These are phyloP conservation scores for Plectrocnemia conspersa DNA, from an alignment of 1,140 invertebrate genomes.

Conservation along the genomic window DNA sequence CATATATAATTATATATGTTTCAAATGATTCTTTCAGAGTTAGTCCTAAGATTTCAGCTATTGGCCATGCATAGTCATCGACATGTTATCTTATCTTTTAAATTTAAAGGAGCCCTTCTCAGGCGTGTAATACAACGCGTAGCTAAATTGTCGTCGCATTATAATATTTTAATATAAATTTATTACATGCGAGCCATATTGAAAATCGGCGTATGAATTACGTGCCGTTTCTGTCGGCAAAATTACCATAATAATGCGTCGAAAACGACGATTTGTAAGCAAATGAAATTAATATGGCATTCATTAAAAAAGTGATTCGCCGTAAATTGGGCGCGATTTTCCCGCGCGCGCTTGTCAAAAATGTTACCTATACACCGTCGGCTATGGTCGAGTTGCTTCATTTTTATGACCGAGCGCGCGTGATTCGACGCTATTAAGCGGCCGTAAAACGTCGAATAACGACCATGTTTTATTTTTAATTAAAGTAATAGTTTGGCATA, in stretches of 20 bases:
- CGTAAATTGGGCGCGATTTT: neutral
- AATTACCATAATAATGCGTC: constrained; percentile 20
- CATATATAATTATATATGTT: too few species aligned
- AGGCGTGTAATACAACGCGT: too few species aligned
- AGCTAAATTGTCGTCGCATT: too few species aligned
- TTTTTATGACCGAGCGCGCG: constrained; percentile 11
- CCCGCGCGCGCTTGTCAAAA: neutral
- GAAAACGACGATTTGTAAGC: constrained; percentile 10
- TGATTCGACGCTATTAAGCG: constrained; percentile 5
- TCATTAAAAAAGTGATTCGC: neutral
- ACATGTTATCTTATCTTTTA: too few species aligned
- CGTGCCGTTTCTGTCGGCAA: constrained; percentile 8
- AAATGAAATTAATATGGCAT: constrained; percentile 14
- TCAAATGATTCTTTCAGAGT: too few species aligned
- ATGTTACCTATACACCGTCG: neutral
- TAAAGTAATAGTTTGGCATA: neutral
- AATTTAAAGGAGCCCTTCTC: too few species aligned
- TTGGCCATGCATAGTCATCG: too few species aligned
- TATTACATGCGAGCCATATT: too few species aligned
- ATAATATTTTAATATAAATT: too few species aligned
- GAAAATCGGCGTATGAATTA: constrained; percentile 21
- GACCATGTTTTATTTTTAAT: neutral
- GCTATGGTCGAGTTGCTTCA: neutral
- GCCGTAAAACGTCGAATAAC: constrained; percentile 1
- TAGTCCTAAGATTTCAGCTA: too few species aligned